These are phyloP conservation scores for Poecile atricapillus DNA, from an alignment of 2,113 vertebrate species.

Conservation along the genomic window DNA sequence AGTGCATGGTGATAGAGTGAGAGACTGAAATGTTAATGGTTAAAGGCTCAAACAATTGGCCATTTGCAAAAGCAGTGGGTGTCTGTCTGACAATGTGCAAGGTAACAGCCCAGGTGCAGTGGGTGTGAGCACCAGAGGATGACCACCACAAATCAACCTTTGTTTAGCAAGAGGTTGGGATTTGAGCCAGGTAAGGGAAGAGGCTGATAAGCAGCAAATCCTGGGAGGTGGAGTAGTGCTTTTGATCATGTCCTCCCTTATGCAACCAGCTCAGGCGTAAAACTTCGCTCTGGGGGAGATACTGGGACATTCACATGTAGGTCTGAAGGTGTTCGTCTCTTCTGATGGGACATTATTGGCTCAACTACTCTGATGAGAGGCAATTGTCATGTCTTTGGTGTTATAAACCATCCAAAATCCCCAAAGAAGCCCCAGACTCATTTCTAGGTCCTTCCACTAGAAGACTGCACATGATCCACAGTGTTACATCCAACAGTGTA, in stretches of 20 bases:
- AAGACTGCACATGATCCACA: background rate
- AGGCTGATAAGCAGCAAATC: background rate
- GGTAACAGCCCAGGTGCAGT: background rate
- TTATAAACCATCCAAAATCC: background rate
- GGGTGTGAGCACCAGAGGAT: background rate
- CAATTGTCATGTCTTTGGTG: background rate
- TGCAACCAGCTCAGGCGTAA: background rate
- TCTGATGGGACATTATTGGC: background rate
- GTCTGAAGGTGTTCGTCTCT: background rate
- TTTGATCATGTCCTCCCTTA: background rate
- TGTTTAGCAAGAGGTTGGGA: background rate
- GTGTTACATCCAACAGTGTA: rapidly evolving
- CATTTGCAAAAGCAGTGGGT: background rate
- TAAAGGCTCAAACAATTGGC: background rate
- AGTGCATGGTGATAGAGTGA: background rate
- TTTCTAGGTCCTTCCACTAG: background rate
- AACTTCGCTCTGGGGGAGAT: background rate
- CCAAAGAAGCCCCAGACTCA: rapidly evolving
- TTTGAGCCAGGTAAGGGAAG: background rate
- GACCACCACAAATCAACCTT: background rate
- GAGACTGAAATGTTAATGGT: background rate
- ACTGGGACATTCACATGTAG: background rate
- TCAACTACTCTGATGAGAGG: background rate
- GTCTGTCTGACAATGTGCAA: background rate
- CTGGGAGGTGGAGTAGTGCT: background rate